Evolutionary conservation across 2,888 invertebrate species (phyloP).

Genomic region (Idaea straminata): DNA sequence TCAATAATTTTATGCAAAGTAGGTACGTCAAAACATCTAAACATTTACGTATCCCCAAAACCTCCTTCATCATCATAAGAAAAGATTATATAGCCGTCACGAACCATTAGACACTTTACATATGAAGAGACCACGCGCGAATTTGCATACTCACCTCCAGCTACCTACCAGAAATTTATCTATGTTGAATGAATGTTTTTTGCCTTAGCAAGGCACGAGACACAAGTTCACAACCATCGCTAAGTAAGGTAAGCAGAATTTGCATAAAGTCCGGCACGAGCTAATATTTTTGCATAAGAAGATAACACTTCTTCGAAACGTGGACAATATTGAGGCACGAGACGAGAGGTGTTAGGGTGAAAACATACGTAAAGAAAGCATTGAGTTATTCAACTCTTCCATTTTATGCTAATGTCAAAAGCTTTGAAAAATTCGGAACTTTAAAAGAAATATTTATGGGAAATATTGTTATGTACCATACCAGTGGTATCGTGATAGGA

Average conservation of each 20-base stretch:
- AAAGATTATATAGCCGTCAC: conserved; percentile 50
- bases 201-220: conserved; percentile 60
- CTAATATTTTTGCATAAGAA: conserved; percentile 76
- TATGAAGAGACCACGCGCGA: conserved; percentile 76
- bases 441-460: conserved; percentile 13
- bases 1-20: background rate
- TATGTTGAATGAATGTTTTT: conserved; percentile 48
- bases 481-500: conserved; percentile 18
- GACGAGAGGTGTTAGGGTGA: conserved; percentile 41
- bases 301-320: conserved; percentile 68
- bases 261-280: conserved; percentile 77
- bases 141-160: conserved; percentile 68
- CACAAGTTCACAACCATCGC: conserved; percentile 59
- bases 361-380: conserved; percentile 37
- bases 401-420: conserved; percentile 47
- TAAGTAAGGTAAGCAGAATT: conserved; percentile 61
- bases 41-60: conserved; percentile 14
- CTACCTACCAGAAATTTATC: conserved; percentile 62
- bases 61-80: conserved; percentile 54
- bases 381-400: conserved; percentile 40
- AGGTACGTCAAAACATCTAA: background rate
- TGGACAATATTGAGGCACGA: conserved; percentile 47
- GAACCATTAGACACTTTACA: conserved; percentile 65
- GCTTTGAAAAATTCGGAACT: conserved; percentile 11
- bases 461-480: conserved; percentile 7